A percentile compares a stretch with the other conserved stretches of the same genome.
Evolutionary conservation across 2,888 invertebrate genomes (phyloP).

Genomic region (Trisateles emortualis): DNA sequence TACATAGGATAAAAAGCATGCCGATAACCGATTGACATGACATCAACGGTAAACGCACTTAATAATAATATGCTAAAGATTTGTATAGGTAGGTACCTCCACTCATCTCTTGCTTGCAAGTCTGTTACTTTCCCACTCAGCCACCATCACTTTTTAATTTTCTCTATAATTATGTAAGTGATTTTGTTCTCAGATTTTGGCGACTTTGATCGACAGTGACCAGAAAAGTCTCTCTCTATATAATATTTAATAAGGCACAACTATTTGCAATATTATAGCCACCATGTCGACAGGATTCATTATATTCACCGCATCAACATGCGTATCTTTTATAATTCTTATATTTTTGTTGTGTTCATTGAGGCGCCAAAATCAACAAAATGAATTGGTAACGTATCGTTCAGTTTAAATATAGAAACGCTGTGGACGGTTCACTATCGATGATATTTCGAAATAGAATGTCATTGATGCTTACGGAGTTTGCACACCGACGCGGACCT

Average conservation of each 20-base stretch:
- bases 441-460: too few relatives aligned
- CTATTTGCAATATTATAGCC: neutral
- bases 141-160: too few relatives aligned
- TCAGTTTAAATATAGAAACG: conserved; percentile 5
- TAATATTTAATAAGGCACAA: conserved; percentile 3
- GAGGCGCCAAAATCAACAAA: neutral
- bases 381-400: neutral
- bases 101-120: too few relatives aligned
- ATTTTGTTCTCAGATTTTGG: conserved; percentile 30
- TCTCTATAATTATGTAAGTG: neutral
- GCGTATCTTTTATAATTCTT: neutral
- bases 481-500: too few relatives aligned
- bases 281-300: conserved; percentile 8
- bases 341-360: neutral
- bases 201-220: conserved; percentile 7
- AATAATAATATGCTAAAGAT: too few relatives aligned
- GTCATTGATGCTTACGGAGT: too few relatives aligned
- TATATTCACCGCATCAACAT: conserved; percentile 1
- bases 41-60: too few relatives aligned
- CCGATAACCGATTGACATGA: too few relatives aligned
- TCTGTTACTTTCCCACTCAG: too few relatives aligned
- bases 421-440: too few relatives aligned
- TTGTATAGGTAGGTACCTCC: too few relatives aligned
- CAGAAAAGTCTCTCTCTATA: neutral
- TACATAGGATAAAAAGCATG: too few relatives aligned